A percentile compares a stretch with the other conserved stretches of the same genome.
Conservation (phyloP, 1,140 invertebrate genomes). For the Triops longicaudatus region DNA sequence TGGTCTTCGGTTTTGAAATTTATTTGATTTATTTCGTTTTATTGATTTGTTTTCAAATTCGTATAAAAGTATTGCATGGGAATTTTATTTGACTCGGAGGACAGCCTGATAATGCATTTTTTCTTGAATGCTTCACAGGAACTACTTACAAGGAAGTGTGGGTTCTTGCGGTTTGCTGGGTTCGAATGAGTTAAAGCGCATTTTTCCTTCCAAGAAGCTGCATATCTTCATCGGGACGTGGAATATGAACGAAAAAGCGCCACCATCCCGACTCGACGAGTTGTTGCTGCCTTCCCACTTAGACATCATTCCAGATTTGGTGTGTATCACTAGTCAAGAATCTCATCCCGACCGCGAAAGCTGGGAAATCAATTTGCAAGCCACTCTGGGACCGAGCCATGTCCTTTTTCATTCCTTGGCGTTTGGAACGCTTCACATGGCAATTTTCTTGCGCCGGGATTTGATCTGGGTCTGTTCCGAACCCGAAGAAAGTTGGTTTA, state of each 20-base stretch:
- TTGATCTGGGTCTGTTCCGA: slow-evolving; percentile 88
- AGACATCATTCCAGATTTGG: slow-evolving; percentile 65
- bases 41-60: too few species aligned
- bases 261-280: slow-evolving; percentile 62
- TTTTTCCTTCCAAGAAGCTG: slow-evolving; percentile 73
- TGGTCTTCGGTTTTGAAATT: too few species aligned
- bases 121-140: slow-evolving; percentile 42
- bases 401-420: slow-evolving; percentile 70
- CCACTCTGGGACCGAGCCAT: slow-evolving; percentile 82
- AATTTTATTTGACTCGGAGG: neutral
- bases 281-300: slow-evolving; percentile 75
- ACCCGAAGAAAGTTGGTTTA: slow-evolving; percentile 75
- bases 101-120: neutral
- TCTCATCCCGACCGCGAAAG: slow-evolving; percentile 61
- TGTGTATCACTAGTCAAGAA: slow-evolving; percentile 88
- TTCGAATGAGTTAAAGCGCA: slow-evolving; percentile 68
- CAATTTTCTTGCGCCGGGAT: slow-evolving; percentile 76
- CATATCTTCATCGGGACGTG: slow-evolving; percentile 85
- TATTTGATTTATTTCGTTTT: too few species aligned
- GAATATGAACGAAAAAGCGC: slow-evolving; percentile 87
- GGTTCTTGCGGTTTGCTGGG: slow-evolving; percentile 68
- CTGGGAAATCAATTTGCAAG: slow-evolving; percentile 85
- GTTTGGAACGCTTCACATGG: slow-evolving; percentile 75
- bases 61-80: too few species aligned
- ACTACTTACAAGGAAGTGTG: slow-evolving; percentile 66